Base-by-base conservation (phyloP, 2,888 invertebrate genomes). In the Sinhomidia bicolor region DNA sequence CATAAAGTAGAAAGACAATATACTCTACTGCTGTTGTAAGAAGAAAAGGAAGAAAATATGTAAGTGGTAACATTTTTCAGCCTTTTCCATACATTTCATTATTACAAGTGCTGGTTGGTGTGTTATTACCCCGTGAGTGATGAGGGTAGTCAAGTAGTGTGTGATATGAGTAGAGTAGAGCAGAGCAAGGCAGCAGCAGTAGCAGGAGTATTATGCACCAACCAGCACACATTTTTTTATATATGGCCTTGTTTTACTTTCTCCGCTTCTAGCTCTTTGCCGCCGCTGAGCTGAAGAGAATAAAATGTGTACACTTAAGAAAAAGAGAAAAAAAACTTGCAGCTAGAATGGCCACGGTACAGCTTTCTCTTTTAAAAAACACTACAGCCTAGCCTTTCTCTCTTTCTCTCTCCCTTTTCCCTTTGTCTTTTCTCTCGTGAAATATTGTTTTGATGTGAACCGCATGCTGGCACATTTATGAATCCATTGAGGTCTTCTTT, bases 381-480 rank as follows among this genome's bases (percentile, higher is more conserved):
- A 23, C 23, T 57, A 7, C 4, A 57, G 57, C 57, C 20, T 57
- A 57, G 57, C 65, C n/a, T n/a, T 14, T 10, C 54, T 54, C 51
- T 32, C 32, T 65, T n/a, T 62, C 26, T 29, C 51, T 32, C 32
- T 65, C 10, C 29, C 26, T 29, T 29, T 14, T 76, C 20, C n/a
- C 14, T 60, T 12, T 51, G 23, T 20, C 74, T 68, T 60, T 12
- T 51, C 44, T 20, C 74, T 68, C 71, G 60, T 86, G 86, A 86
- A 86, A 90, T 88, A 88, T 90, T 71, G 80, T 89, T 85, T 89
- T 89, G 90, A 90, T 89, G 89, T 90, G 85, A 89, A 89, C 90
- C 90, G 89, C 90, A 90, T 90, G 89, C 90, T 88, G 90, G 85
- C 83, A 90, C 86, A 89, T 89, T 90, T 89, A 89, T 89, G 88